phyloP scores from a whole-genome alignment of 1,140 invertebrate genomes.

The Brachystomella parvula region DNA sequence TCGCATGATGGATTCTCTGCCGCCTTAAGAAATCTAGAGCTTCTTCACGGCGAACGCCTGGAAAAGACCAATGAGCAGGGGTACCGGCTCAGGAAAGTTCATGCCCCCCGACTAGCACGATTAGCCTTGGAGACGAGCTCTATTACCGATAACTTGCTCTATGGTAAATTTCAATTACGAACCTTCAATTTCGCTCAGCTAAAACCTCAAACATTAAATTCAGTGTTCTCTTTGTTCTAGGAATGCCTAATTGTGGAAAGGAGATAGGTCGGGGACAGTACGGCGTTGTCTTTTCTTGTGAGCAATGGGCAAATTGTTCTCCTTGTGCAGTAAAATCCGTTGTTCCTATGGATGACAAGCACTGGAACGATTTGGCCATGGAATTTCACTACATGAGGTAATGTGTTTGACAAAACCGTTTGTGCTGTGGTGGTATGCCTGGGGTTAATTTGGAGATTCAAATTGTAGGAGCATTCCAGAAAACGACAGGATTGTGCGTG shows the following conservation, averaged over 20 bases:
- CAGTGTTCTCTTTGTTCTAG: conserved; percentile 42
- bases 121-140: conserved; percentile 78
- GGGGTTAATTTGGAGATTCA: conserved; percentile 3
- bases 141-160: conserved; percentile 65
- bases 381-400: conserved; percentile 80
- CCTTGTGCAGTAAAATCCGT: conserved; percentile 85
- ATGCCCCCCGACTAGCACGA: conserved; percentile 71
- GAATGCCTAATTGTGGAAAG: conserved; percentile 65
- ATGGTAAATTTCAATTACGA: conserved; percentile 45
- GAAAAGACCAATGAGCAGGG: conserved; percentile 76
- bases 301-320: conserved; percentile 58
- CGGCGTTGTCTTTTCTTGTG: conserved; percentile 81
- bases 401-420: neutral
- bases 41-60: conserved; percentile 60
- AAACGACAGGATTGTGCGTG: conserved; percentile 70
- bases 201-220: neutral
- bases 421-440: neutral
- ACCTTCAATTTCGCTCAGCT: neutral
- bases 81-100: conserved; percentile 63
- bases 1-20: conserved; percentile 51
- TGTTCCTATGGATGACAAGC: conserved; percentile 78
- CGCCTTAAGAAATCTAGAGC: conserved; percentile 59
- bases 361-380: conserved; percentile 86
- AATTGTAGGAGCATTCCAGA: conserved; percentile 64
- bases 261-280: conserved; percentile 86